Percentiles rank a stretch among this genome's conserved stretches.
Conservation (phyloP, 2,888 invertebrate species). For the Drosophila acutilabella region DNA sequence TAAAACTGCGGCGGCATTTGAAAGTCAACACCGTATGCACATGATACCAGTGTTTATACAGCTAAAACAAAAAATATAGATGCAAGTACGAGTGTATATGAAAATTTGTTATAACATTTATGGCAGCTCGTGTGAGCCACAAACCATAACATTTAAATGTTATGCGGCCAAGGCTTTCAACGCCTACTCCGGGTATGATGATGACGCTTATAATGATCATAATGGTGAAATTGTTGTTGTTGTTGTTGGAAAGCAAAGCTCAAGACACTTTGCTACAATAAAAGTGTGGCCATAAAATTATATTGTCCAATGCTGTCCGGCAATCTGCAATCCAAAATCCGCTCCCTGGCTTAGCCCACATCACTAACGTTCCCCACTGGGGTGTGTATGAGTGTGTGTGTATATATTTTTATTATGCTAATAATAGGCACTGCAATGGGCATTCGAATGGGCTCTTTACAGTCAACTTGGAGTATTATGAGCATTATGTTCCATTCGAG, state of each 20-base stretch:
- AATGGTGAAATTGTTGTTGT: slow-evolving; percentile 22
- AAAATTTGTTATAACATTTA: slow-evolving; percentile 74
- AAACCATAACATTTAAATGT: slow-evolving; percentile 76
- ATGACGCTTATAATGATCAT: slow-evolving; percentile 39
- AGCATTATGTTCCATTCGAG: slow-evolving; percentile 28
- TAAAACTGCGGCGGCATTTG: slow-evolving; percentile 62
- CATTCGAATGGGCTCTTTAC: slow-evolving; percentile 68
- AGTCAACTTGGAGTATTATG: slow-evolving; percentile 60
- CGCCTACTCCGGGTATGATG: slow-evolving; percentile 49
- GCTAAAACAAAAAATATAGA: slow-evolving; percentile 16
- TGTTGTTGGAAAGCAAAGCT: slow-evolving; percentile 49
- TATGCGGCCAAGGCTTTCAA: slow-evolving; percentile 64
- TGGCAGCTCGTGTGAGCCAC: slow-evolving; percentile 51
- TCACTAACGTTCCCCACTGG: slow-evolving; percentile 17
- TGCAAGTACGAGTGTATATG: slow-evolving; percentile 1
- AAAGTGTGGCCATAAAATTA: slow-evolving; percentile 78
- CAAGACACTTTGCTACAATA: slow-evolving; percentile 75
- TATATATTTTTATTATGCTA: slow-evolving; percentile 83
- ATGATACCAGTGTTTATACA: slow-evolving; percentile 43
- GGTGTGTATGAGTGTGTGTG: slow-evolving; percentile 9
- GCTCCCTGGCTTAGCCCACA: slow-evolving; percentile 40
- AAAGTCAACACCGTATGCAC: slow-evolving; percentile 55
- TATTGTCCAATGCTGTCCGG: slow-evolving; percentile 68
- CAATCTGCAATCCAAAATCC: slow-evolving; percentile 42
- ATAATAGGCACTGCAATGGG: slow-evolving; percentile 80